phyloP scores from a whole-genome alignment of 2,113 vertebrate species.

The Lepus timidus region DNA sequence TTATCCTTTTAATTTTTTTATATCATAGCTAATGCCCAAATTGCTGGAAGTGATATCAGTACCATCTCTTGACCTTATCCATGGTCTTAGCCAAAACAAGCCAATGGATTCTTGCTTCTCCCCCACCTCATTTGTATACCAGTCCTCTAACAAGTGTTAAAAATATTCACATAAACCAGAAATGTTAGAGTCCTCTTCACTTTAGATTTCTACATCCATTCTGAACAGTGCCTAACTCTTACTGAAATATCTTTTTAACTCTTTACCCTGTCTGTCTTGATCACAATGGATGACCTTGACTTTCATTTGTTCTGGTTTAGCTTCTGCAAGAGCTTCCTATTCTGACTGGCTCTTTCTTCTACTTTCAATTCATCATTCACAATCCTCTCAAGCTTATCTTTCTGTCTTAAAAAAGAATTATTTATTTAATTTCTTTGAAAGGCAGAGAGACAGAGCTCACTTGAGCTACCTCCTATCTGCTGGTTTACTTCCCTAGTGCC shows the following conservation, averaged over 20 bases:
- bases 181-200: not conserved
- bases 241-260: not conserved
- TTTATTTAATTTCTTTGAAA: too few relatives aligned
- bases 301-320: not conserved
- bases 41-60: not conserved
- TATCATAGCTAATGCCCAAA: not conserved
- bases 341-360: not conserved
- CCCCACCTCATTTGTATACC: not conserved
- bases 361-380: not conserved
- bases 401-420: too few relatives aligned
- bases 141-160: not conserved
- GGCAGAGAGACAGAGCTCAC: too few relatives aligned
- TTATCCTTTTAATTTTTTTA: conserved; percentile 9
- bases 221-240: not conserved
- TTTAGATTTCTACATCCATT: not conserved
- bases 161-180: not conserved
- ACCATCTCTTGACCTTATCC: not conserved
- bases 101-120: fast-evolving
- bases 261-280: not conserved
- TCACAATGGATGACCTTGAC: not conserved
- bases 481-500: too few relatives aligned
- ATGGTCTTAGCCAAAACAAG: not conserved
- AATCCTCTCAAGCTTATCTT: conserved; percentile 38
- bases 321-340: not conserved
- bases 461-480: too few relatives aligned